Evolutionary conservation across 2,113 vertebrate species (phyloP).

Genomic region (Natator depressus): DNA sequence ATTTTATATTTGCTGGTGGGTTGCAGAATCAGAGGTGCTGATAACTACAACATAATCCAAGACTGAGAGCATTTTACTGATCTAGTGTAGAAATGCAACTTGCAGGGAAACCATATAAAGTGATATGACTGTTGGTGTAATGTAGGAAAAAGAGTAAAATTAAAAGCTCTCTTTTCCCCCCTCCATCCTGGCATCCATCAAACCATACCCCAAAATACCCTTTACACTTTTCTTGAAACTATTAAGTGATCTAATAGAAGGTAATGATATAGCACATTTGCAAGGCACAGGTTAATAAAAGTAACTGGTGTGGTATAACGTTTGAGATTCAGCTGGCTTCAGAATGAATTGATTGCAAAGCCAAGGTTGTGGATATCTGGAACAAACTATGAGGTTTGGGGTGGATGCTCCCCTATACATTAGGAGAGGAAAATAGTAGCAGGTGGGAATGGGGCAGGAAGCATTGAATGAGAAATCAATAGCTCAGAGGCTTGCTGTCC

Average conservation of each 20-base stretch:
- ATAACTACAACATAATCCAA: background rate
- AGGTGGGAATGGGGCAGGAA: background rate
- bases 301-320: background rate
- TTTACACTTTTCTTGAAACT: rapidly evolving
- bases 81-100: background rate
- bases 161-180: background rate
- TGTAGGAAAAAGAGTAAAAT: background rate
- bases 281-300: background rate
- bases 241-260: background rate
- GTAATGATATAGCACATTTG: background rate
- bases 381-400: background rate
- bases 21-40: background rate
- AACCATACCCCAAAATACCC: background rate
- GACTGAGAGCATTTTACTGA: rapidly evolving
- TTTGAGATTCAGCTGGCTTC: background rate
- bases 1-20: background rate
- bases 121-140: background rate
- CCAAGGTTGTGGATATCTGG: background rate
- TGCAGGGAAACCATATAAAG: background rate
- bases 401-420: background rate
- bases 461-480: background rate
- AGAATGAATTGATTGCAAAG: background rate
- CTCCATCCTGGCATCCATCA: rapidly evolving
- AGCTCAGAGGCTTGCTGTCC: background rate
- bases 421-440: background rate